Conservation (phyloP, 2,797 vertebrate species). For the Erpetoichthys calabaricus region DNA sequence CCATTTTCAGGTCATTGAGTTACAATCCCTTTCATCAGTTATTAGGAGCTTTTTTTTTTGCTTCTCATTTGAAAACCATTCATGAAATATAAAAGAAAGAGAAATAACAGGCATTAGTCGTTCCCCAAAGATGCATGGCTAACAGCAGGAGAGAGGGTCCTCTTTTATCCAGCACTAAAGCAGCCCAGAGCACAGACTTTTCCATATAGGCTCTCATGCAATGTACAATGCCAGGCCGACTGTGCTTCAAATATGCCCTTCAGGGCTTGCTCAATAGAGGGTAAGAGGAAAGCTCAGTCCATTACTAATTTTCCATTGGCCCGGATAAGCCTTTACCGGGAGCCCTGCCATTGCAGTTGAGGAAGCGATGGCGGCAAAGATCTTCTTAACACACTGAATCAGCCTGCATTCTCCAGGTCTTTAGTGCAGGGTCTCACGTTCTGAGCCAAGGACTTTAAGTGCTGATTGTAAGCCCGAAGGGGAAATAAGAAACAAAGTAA, state of each 20-base stretch:
- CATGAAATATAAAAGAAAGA: slow-evolving; percentile 10
- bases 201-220: neutral
- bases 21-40: slow-evolving; percentile 34
- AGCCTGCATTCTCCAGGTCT: no score
- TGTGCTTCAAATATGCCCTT: neutral
- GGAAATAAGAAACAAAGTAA: slow-evolving; percentile 37
- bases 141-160: no score
- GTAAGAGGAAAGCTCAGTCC: neutral
- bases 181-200: neutral
- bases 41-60: slow-evolving; percentile 17
- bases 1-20: slow-evolving; percentile 50
- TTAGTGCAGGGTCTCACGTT: no score
- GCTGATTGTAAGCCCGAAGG: neutral
- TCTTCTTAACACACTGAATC: no score
- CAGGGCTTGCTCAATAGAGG: neutral
- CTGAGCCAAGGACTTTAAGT: neutral
- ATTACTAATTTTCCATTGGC: neutral
- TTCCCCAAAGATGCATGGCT: no score
- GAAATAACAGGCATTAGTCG: no score
- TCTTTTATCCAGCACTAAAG: no score
- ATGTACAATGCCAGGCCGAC: neutral
- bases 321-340: neutral
- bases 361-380: no score
- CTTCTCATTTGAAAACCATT: slow-evolving; percentile 28
- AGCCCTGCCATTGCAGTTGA: no score